These are phyloP conservation scores for Dallia pectoralis DNA, from an alignment of 2,797 vertebrate species.

Conservation along the genomic window DNA sequence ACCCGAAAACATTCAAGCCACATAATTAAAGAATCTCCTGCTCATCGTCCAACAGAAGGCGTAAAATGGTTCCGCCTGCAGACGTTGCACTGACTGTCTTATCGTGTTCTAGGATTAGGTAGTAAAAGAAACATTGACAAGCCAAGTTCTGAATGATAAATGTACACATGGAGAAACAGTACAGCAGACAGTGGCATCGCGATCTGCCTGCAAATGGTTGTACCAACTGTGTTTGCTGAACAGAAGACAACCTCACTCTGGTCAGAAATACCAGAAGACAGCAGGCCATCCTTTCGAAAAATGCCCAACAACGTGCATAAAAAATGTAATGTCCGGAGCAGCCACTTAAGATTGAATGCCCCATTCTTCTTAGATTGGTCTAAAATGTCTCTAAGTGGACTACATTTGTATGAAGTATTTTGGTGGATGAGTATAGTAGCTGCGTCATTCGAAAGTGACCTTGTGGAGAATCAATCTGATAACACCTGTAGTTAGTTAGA, in stretches of 20 bases:
- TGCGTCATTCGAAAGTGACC: constrained; percentile 41
- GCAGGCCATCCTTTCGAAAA: too few species aligned
- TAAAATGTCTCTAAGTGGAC: neutral
- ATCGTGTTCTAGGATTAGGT: neutral
- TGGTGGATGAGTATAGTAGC: neutral
- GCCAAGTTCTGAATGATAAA: neutral
- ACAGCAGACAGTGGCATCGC: neutral
- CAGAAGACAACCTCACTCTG: too few species aligned
- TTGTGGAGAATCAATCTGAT: constrained; percentile 30
- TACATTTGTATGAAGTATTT: neutral
- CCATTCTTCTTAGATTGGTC: neutral
- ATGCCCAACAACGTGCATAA: too few species aligned
- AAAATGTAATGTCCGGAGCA: neutral
- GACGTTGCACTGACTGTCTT: neutral
- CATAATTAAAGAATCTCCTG: neutral
- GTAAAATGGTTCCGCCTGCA: neutral
- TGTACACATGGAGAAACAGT: neutral
- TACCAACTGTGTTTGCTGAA: neutral
- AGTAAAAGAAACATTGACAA: neutral
- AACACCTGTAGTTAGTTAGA: constrained; percentile 2
- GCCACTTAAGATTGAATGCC: neutral
- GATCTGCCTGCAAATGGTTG: neutral
- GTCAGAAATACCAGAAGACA: too few species aligned
- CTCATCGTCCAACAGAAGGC: neutral
- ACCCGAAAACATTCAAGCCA: neutral